Evolutionary conservation across 2,797 vertebrate species (phyloP), one percentile per base, ranked within the genome.

Genomic region (Sus cebifrons): DNA sequence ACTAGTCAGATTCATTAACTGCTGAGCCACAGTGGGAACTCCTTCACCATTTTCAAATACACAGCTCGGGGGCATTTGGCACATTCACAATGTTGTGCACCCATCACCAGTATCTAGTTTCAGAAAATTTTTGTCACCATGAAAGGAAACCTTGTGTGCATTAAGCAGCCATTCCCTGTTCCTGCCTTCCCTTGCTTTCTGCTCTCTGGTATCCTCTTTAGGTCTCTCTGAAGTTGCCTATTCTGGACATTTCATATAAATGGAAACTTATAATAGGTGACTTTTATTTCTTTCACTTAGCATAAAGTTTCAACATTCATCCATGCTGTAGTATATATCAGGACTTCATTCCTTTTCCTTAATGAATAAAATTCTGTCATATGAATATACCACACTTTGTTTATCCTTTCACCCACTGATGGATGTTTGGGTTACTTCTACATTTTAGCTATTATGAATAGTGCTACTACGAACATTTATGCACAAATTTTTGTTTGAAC

Each of bases 281-380:
- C 71, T 29, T 71, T 58, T 93, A 36, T 81, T 86, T 95, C 27
- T 95, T 81, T 85, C 67, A 20, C 27, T 90, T 86, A 89, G 17
- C 49, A 62, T 32, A 83, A 78, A 77, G 11, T 81, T 89, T 86
- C 67, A 93, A 74, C 20, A 40, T 86, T 75, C n/a, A 20, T 60
- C 36, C 13, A 15, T 52, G 18, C 58, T 75, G 21, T 15, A 71
- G 44, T 11, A 56, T 64, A 29, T 74, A 64, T 56, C 52, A 81
- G 17, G 17, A 60, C 68, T 86, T 65, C 52, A n/a, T 58, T 65
- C 20, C 21, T n/a, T 79, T 82, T 49, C 32, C 73, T 71, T 83
- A n/a, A 32, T 65, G 25, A 86, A 82, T 58, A 68, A 87, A n/a
- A 94, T 44, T 70, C 56, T 15, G 54, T 29, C 68, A 3, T 25